Conservation (phyloP, 2,113 vertebrate genomes). For the Cinclus cinclus region DNA sequence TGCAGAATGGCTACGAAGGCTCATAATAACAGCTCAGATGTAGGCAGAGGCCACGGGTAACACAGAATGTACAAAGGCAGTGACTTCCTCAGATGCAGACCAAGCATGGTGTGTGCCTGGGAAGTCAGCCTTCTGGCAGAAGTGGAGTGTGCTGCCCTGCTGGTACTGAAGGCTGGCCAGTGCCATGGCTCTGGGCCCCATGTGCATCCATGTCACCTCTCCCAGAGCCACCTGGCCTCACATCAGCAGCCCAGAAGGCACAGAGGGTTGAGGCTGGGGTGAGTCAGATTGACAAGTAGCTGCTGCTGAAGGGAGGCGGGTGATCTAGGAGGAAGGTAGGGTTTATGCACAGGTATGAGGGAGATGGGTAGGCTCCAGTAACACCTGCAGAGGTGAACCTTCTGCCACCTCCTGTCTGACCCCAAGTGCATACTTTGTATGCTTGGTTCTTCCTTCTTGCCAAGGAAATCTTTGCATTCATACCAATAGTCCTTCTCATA, state of each 20-base stretch:
- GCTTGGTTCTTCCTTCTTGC: not conserved
- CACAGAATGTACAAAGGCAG: not conserved
- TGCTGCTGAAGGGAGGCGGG: not conserved
- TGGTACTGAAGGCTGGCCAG: not conserved
- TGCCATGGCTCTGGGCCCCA: accelerated
- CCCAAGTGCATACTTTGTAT: not conserved
- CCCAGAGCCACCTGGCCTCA: not conserved
- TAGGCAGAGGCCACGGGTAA: not conserved
- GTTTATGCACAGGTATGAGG: not conserved
- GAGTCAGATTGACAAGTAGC: not conserved
- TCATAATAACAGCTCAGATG: accelerated
- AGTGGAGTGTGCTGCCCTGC: not conserved
- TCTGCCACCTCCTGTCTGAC: not conserved
- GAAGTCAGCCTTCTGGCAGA: not conserved
- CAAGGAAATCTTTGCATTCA: not conserved
- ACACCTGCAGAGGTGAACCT: not conserved
- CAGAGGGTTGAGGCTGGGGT: not conserved
- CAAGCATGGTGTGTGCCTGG: not conserved
- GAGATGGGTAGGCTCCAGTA: not conserved
- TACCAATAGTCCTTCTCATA: not conserved
- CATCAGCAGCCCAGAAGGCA: not conserved
- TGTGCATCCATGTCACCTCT: accelerated
- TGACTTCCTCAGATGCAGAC: not conserved
- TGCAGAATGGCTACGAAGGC: not conserved
- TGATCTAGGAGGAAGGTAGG: not conserved